Conservation (phyloP, 2,113 vertebrate genomes). For the Campylomormyrus tamandua region DNA sequence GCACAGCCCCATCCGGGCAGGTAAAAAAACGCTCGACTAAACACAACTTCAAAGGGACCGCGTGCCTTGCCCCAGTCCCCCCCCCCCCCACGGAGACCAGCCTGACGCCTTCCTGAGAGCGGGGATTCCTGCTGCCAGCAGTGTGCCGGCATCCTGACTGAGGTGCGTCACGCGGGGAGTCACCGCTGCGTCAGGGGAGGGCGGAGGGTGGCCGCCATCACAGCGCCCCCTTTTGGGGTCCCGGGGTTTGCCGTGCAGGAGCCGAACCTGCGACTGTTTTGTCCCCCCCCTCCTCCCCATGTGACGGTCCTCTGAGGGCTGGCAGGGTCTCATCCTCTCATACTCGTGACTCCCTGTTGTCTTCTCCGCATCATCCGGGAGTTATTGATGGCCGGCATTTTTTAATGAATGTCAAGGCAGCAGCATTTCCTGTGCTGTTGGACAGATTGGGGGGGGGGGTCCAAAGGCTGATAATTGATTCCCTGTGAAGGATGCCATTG, state of each 20-base stretch:
- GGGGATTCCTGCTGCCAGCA: constrained; percentile 55
- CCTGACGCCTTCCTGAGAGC: constrained; percentile 41
- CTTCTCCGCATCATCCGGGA: neutral
- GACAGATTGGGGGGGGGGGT: neutral
- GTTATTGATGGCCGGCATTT: neutral
- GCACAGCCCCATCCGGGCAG: neutral
- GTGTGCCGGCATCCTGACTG: constrained; percentile 51
- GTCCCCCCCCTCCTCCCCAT: neutral
- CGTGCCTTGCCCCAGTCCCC: constrained; percentile 31
- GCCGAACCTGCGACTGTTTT: neutral
- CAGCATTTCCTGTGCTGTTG: neutral
- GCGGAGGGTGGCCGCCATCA: neutral
- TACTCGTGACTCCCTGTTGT: neutral
- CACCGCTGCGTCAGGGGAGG: too few relatives aligned
- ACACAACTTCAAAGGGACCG: constrained; percentile 30
- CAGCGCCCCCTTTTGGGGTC: neutral
- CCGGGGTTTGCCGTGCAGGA: neutral
- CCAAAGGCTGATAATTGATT: constrained; percentile 23
- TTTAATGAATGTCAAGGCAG: constrained; percentile 2
- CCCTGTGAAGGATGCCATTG: constrained; percentile 19
- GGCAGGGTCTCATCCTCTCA: neutral
- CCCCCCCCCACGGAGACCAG: constrained; percentile 36
- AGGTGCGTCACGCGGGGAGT: constrained; percentile 36
- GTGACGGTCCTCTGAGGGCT: neutral
- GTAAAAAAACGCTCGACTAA: neutral